A percentile compares a stretch with the other conserved stretches of the same genome.
Conservation (phyloP, 2,797 vertebrate species). For the Pteropus rufus region DNA sequence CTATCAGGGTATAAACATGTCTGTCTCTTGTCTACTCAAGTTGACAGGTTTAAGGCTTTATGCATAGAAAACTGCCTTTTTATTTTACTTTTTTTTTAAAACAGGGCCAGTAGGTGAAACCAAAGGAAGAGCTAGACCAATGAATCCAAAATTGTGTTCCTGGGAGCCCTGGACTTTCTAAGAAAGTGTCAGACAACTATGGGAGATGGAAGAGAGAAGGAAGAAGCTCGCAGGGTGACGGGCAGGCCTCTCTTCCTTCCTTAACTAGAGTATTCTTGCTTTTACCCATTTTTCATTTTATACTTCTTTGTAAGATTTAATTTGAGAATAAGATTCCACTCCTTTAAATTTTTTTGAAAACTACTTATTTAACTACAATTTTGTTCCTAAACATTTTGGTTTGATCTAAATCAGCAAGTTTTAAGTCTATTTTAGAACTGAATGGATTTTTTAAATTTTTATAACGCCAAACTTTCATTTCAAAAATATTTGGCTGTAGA, state of each 20-base stretch:
- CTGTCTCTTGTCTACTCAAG: conserved; percentile 45
- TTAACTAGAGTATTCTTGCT: conserved; percentile 2
- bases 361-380: conserved; percentile 65
- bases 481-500: conserved; percentile 76
- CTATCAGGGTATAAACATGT: conserved; percentile 32
- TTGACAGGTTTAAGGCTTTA: conserved; percentile 46
- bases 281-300: conserved; percentile 49
- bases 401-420: conserved; percentile 66
- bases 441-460: conserved; percentile 63
- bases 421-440: conserved; percentile 65
- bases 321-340: conserved; percentile 35
- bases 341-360: neutral
- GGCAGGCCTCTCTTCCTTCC: neutral
- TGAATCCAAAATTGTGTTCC: neutral
- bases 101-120: neutral
- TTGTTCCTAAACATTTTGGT: conserved; percentile 68
- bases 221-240: neutral
- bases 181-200: neutral
- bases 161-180: neutral
- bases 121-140: neutral
- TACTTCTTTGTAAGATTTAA: conserved; percentile 7
- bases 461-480: conserved; percentile 73
- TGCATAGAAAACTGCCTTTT: neutral
- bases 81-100: neutral
- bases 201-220: neutral